These are phyloP conservation scores for Planiliza haematocheilus DNA, from an alignment of 2,113 vertebrate genomes.

Conservation along the genomic window DNA sequence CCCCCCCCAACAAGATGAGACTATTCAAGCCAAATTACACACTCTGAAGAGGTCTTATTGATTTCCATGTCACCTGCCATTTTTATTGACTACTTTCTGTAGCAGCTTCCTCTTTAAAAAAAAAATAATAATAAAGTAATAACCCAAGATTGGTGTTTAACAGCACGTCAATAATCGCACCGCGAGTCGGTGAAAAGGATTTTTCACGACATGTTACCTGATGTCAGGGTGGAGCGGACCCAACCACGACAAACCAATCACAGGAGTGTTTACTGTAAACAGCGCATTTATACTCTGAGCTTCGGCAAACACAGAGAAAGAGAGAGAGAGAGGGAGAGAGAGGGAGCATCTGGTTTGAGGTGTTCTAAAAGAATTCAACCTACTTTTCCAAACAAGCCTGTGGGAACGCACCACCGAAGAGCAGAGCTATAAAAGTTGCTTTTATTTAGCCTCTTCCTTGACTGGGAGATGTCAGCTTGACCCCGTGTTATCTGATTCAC, in stretches of 20 bases:
- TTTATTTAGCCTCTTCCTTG: constrained; percentile 5
- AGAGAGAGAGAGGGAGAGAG: too few species aligned
- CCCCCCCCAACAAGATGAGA: constrained; percentile 4
- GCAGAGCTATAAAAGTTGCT: constrained; percentile 11
- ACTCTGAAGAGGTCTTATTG: constrained; percentile 64
- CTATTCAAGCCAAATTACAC: constrained; percentile 66
- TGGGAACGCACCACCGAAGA: not conserved
- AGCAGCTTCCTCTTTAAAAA: constrained; percentile 22
- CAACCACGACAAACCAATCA: not conserved
- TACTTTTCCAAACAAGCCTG: constrained; percentile 20
- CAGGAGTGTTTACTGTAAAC: constrained; percentile 16
- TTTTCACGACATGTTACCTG: not conserved
- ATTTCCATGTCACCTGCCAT: constrained; percentile 67
- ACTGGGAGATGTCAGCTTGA: constrained; percentile 17
- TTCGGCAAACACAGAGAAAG: too few species aligned
- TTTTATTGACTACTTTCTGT: constrained; percentile 61
- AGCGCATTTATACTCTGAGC: not conserved
- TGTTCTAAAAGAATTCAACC: constrained; percentile 1
- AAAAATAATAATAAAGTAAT: not conserved
- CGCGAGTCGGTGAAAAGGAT: not conserved
- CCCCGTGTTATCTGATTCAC: constrained; percentile 17
- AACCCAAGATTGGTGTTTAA: constrained; percentile 29
- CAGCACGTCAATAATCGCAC: constrained; percentile 21
- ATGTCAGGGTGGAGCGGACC: not conserved
- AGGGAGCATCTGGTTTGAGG: constrained; percentile 6